A percentile compares a stretch with the other conserved stretches of the same genome.
Evolutionary conservation across 2,113 vertebrate genomes (phyloP).

Genomic region (Mirza zaza): DNA sequence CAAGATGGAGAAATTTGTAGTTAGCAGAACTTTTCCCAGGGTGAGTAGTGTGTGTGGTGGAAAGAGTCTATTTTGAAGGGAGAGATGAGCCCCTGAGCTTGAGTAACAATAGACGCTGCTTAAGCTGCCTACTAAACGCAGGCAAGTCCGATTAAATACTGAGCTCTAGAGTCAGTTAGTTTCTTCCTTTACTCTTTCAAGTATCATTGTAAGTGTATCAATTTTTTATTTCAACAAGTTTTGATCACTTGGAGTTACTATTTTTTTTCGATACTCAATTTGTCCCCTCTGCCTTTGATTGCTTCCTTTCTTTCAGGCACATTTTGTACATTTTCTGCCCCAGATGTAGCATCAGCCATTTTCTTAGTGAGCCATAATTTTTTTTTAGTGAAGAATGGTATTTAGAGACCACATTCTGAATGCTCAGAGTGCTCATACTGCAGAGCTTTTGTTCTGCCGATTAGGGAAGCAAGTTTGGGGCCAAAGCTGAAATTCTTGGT

Average conservation of each 20-base stretch:
- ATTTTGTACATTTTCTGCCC: not conserved
- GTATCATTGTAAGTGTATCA: not conserved
- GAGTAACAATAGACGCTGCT: not conserved
- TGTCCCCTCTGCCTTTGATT: not conserved
- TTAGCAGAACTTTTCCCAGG: not conserved
- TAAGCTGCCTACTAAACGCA: not conserved
- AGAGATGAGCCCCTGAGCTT: not conserved
- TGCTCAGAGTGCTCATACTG: not conserved
- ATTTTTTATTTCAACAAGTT: not conserved
- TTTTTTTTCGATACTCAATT: not conserved
- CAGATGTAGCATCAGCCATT: not conserved
- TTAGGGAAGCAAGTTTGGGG: not conserved
- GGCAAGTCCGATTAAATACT: not conserved
- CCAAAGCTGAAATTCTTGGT: not conserved
- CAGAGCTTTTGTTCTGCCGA: not conserved
- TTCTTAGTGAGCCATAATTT: not conserved
- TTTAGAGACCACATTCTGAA: not conserved
- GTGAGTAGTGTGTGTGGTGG: not conserved
- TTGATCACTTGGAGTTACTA: not conserved
- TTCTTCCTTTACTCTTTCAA: constrained; percentile 30
- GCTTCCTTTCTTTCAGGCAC: not conserved
- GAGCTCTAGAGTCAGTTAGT: not conserved
- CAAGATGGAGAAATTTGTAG: not conserved
- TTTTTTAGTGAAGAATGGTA: not conserved
- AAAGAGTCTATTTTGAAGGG: not conserved